Conservation (phyloP, 2,888 invertebrate species). For the Ornithoptera alexandrae region DNA sequence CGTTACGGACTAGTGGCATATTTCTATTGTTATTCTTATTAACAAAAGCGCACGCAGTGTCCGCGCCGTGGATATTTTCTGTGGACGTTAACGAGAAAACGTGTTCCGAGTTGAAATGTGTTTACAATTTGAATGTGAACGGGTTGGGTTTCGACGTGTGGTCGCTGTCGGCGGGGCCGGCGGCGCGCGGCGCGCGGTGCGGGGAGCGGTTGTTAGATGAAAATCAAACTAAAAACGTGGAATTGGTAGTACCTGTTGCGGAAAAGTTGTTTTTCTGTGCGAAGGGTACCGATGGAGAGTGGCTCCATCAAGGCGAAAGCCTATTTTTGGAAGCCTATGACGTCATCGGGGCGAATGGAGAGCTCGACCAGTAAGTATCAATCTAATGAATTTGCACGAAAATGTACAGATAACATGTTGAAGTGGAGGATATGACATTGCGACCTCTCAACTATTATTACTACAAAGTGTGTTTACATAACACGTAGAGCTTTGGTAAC, state of each 20-base stretch:
- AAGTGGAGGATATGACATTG: too few species aligned
- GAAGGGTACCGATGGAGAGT: constrained; percentile 51
- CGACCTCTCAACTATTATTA: too few species aligned
- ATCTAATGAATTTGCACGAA: too few species aligned
- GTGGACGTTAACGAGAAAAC: constrained; percentile 51
- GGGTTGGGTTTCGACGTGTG: constrained; percentile 53
- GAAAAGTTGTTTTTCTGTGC: constrained; percentile 64
- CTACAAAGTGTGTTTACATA: too few species aligned
- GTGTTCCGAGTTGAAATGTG: constrained; percentile 58
- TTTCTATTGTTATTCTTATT: constrained; percentile 71
- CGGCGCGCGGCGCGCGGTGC: constrained; percentile 45
- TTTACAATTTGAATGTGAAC: constrained; percentile 56
- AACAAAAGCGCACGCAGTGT: constrained; percentile 54
- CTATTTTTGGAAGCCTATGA: constrained; percentile 70
- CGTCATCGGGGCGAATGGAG: constrained; percentile 51
- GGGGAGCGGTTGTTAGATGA: constrained; percentile 18
- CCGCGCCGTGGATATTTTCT: constrained; percentile 71
- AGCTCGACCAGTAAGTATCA: constrained; percentile 49
- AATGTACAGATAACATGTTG: too few species aligned
- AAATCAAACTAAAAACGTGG: constrained; percentile 36
- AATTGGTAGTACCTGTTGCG: constrained; percentile 47
- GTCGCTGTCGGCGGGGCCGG: constrained; percentile 62
- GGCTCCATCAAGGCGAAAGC: constrained; percentile 63
- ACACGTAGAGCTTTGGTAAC: too few species aligned
- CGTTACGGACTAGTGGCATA: constrained; percentile 70